A percentile compares a stretch with the other conserved stretches of the same genome.
These are phyloP conservation scores for Stegana nigrithorax DNA, from an alignment of 2,888 invertebrate genomes.

Conservation along the genomic window DNA sequence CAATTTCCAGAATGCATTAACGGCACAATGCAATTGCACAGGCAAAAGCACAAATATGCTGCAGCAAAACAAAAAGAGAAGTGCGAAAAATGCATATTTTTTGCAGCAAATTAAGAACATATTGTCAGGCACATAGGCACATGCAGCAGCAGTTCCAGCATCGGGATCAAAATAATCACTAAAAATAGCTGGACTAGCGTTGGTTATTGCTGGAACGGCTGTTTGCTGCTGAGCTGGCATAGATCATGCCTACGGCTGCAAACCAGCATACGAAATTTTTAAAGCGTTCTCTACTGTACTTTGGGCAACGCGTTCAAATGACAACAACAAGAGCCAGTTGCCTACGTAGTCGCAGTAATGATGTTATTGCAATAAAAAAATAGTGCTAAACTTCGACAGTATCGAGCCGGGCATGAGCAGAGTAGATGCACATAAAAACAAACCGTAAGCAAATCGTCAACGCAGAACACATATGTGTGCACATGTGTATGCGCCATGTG, in stretches of 20 bases:
- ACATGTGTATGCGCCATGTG: slow-evolving; percentile 58
- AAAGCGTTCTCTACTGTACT: slow-evolving; percentile 34
- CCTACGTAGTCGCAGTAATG: no score
- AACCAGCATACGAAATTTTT: background rate
- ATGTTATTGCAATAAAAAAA: slow-evolving; percentile 40
- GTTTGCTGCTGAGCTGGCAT: background rate
- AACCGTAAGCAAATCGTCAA: slow-evolving; percentile 30
- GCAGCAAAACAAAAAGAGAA: slow-evolving; percentile 34
- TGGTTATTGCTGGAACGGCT: background rate
- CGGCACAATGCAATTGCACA: background rate
- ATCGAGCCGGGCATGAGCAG: slow-evolving; percentile 21
- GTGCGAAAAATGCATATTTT: slow-evolving; percentile 36
- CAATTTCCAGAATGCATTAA: background rate
- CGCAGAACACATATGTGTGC: slow-evolving; percentile 53
- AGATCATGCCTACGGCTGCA: background rate
- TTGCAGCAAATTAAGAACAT: slow-evolving; percentile 67
- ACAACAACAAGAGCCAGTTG: no score
- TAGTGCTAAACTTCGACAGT: slow-evolving; percentile 63
- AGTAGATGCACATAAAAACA: slow-evolving; percentile 4
- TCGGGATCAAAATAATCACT: slow-evolving; percentile 25
- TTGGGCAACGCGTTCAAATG: no score
- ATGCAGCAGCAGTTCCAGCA: slow-evolving; percentile 15
- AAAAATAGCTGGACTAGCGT: no score
- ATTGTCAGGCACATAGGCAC: slow-evolving; percentile 55
- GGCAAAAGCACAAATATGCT: background rate